Evolutionary conservation across 2,888 invertebrate species (phyloP), one percentile per base, ranked within the genome.

Genomic region (Chalcis sispes): DNA sequence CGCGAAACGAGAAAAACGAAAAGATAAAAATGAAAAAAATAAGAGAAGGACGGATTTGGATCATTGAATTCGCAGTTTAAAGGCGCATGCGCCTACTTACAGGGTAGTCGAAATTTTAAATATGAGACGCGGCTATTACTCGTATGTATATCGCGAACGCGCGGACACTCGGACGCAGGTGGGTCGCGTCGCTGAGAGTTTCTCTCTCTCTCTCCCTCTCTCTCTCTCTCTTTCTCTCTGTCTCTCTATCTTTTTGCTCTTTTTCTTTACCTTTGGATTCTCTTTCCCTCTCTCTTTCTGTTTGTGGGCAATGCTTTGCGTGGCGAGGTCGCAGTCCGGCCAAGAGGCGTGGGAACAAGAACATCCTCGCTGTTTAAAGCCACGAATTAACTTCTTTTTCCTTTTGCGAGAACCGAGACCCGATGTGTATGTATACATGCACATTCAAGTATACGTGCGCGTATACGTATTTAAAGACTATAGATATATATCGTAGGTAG

Each of bases 331-430:
- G 78, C 62, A 79, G 76, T 79, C 69, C 78, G 66, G 42, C 71
- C 72, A 75, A 76, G 74, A 82, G 81, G 81, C 84, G 84, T 84
- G 84, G 83, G 84, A 84, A 84, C 82, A 78, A 78, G 79, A 84
- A 81, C 82, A 80, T 83, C 81, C 77, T 79, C 77, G 79, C 65
- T 50, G 70, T 81, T 83, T 81, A 80, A 82, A 83, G 79, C 82
- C 81, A 78, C 82, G 80, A 84, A 83, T 83, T 84, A 83, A 82
- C 79, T 83, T 70, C 78, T 81, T 82, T 81, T 83, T 82, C 69
- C 76, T 72, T 70, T 71, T 58, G 27, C 52, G 48, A 23, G 52
- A 52, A 27, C 13, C 52, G 25, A 7, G 48, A 3, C 20, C 32
- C 50, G 10, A 2, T 52, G 52, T 8, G 25, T 52, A 48, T 27